phyloP scores from a whole-genome alignment of 2,113 vertebrate species.

The Meleagris gallopavo region DNA sequence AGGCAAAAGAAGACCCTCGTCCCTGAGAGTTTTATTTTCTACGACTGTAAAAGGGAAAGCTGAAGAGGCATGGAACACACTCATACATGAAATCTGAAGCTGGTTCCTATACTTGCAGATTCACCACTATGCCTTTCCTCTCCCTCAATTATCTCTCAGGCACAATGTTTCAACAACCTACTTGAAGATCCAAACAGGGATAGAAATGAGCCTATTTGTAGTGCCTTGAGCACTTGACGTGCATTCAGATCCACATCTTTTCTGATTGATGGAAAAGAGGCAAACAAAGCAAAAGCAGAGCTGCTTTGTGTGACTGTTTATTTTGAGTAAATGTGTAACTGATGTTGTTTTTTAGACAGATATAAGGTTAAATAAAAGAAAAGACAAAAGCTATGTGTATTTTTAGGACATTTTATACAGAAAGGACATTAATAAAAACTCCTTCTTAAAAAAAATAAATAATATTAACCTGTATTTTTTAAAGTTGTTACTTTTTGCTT shows the following conservation, averaged over 20 bases:
- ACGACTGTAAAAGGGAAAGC: background rate
- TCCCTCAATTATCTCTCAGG: background rate
- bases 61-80: background rate
- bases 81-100: background rate
- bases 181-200: background rate
- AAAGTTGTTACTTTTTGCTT: background rate
- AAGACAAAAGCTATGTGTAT: background rate
- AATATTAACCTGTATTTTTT: background rate
- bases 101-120: background rate
- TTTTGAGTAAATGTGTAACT: background rate
- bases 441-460: background rate
- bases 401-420: rapidly evolving
- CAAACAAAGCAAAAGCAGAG: background rate
- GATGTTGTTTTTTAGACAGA: background rate
- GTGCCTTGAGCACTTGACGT: rapidly evolving
- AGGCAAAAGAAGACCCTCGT: background rate
- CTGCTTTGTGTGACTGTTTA: background rate
- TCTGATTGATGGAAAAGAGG: background rate
- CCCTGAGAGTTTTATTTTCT: background rate
- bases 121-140: background rate
- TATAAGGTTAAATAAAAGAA: background rate
- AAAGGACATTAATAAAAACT: background rate
- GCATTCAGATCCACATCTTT: background rate
- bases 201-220: background rate
- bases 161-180: rapidly evolving